Evolutionary conservation across 2,888 invertebrate genomes (phyloP), one percentile per base, ranked within the genome.

Genomic region (Pristionchus exspectatus): DNA sequence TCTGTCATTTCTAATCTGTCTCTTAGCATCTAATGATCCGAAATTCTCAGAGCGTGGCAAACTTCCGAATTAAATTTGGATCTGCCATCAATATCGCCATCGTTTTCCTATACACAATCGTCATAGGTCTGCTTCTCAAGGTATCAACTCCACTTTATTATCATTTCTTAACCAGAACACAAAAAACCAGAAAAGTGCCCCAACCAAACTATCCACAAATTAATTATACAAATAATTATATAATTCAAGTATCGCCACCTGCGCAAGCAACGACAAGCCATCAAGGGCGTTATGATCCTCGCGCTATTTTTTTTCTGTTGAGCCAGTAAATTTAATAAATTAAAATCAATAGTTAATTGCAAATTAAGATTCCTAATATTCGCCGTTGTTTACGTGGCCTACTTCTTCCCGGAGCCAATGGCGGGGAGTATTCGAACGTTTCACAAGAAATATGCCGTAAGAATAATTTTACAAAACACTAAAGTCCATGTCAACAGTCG

Each of bases 401-500:
- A 87, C 50, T 69, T 87, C 54, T 27, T 69, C 50, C 66, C 38
- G 2, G 24, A 27, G 33, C 69, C 44, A 2, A 44, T 44, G 16
- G 87, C 66, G 2, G 18, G 44, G 1, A 7, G 69, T 9, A 66
- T 87, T 69, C 38, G 24, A 18, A 27, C 44, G 0, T 87, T 87
- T 30, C 87, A 87, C 27, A 66, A 87, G 69, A 87, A 66, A 87
- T 87, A 87, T 18, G 66, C 87, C 2, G 87, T 87, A 44, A 56
- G 14, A 21, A 12, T 3, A 50, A 50, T 56, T 56, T 56, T 21
- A 44, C 44, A 44, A 44, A 44, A 44, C 44, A 44, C n/a, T 44
- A 44, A 44, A 44, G 44, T 44, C 9, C 44, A 5, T 44, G 44
- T 44, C 9, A 44, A 44, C 44, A 44, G 44, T 9, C 44, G 9